Percentiles rank a stretch among this genome's conserved stretches.
Evolutionary conservation across 2,113 vertebrate genomes (phyloP).

Genomic region (Struthio camelus): DNA sequence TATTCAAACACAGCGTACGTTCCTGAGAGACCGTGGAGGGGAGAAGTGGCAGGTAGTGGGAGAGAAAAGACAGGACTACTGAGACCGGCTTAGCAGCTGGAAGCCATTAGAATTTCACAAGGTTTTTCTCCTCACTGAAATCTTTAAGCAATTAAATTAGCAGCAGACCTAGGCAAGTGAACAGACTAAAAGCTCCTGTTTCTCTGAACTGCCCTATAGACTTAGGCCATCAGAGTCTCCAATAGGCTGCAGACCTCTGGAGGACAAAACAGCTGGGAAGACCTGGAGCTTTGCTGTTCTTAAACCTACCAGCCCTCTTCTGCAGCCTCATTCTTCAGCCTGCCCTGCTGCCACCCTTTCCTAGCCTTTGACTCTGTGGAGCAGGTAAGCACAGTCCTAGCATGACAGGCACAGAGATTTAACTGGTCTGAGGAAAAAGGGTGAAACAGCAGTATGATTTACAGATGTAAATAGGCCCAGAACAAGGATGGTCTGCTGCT

Average conservation of each 20-base stretch:
- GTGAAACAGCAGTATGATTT: background rate
- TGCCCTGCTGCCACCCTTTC: background rate
- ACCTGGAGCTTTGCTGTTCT: background rate
- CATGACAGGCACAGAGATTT: background rate
- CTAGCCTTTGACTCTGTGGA: background rate
- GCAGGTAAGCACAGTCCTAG: background rate
- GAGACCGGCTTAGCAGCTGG: slow-evolving; percentile 37
- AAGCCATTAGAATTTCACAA: slow-evolving; percentile 39
- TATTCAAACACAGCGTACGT: background rate
- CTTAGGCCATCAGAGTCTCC: background rate
- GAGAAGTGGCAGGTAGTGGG: background rate
- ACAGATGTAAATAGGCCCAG: background rate
- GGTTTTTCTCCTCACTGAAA: slow-evolving; percentile 21
- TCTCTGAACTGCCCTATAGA: background rate
- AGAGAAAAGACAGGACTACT: slow-evolving; percentile 2
- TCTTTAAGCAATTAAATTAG: slow-evolving; percentile 41
- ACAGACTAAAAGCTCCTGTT: background rate
- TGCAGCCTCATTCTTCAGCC: background rate
- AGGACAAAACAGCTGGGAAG: background rate
- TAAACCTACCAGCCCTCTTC: background rate
- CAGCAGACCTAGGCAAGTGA: slow-evolving; percentile 14
- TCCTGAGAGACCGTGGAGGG: slow-evolving; percentile 2
- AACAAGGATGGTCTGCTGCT: background rate
- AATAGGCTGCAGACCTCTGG: background rate
- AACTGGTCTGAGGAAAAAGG: background rate